These are phyloP conservation scores for Microdon myrmicae DNA, from an alignment of 2,888 invertebrate species.

Conservation along the genomic window DNA sequence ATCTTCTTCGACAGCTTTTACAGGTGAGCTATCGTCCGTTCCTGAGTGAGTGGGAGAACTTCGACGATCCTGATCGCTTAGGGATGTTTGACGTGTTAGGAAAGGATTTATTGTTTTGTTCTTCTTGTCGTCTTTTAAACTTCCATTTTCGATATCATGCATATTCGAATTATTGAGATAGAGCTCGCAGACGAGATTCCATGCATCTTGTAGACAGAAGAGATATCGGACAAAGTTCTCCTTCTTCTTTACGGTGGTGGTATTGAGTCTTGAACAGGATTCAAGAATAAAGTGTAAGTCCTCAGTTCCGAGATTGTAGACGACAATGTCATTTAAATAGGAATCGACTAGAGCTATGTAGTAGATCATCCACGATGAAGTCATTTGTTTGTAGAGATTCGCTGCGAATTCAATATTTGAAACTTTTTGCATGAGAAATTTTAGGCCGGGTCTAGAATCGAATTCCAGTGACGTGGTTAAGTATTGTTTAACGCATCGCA, in stretches of 20 bases:
- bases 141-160: conserved; percentile 64
- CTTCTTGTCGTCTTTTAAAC: conserved; percentile 54
- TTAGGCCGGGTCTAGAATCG: conserved; percentile 89
- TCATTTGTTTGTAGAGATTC: conserved; percentile 91
- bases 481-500: conserved; percentile 84
- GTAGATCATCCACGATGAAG: conserved; percentile 90
- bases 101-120: conserved; percentile 35
- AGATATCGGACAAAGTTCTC: conserved; percentile 72
- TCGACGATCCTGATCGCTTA: conserved; percentile 41
- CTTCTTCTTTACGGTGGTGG: conserved; percentile 68
- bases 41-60: conserved; percentile 54
- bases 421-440: conserved; percentile 93
- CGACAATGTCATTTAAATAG: conserved; percentile 77
- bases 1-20: conserved; percentile 61
- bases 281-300: conserved; percentile 74
- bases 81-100: conserved; percentile 28
- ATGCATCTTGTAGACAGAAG: conserved; percentile 72
- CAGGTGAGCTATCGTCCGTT: conserved; percentile 57
- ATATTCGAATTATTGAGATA: conserved; percentile 68
- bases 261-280: conserved; percentile 70
- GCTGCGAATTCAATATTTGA: conserved; percentile 87
- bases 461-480: conserved; percentile 86
- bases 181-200: conserved; percentile 72
- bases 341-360: conserved; percentile 87
- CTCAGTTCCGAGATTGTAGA: conserved; percentile 72